These are phyloP conservation scores for Decapterus maruadsi DNA, from an alignment of 2,797 vertebrate species.

Conservation along the genomic window DNA sequence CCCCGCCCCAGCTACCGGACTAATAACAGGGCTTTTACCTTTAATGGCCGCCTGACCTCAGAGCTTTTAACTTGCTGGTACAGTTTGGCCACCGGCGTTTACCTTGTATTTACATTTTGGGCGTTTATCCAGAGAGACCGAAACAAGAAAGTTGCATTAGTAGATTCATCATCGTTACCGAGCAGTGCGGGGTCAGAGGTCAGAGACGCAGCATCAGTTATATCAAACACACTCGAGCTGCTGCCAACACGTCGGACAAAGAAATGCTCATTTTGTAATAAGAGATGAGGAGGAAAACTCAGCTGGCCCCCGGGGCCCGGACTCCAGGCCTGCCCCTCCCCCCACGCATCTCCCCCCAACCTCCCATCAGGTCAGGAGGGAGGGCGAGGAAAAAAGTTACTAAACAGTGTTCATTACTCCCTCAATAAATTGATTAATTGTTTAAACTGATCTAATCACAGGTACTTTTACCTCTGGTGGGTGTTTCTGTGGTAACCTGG, in stretches of 20 bases:
- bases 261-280: slow-evolving; percentile 40
- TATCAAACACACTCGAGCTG: not conserved
- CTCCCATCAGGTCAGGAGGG: slow-evolving; percentile 11
- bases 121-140: slow-evolving; percentile 18
- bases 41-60: slow-evolving; percentile 59
- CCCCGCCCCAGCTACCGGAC: slow-evolving; percentile 14
- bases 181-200: slow-evolving; percentile 1
- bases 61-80: slow-evolving; percentile 4
- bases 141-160: slow-evolving; percentile 7
- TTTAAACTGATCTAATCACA: not conserved
- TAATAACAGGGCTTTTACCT: slow-evolving; percentile 61
- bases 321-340: slow-evolving; percentile 39
- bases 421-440: not conserved
- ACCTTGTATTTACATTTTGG: slow-evolving; percentile 33
- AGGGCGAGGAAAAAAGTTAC: not conserved
- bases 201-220: not conserved
- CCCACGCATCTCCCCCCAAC: not conserved
- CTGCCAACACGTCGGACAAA: slow-evolving; percentile 26
- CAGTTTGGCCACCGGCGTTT: slow-evolving; percentile 38
- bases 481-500: not conserved
- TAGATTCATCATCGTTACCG: slow-evolving; percentile 9
- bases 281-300: slow-evolving; percentile 36
- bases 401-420: not conserved
- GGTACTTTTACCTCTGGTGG: not conserved
- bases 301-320: slow-evolving; percentile 31